Conservation (phyloP, 53 echinoderm and acorn worm genomes). For the Astropecten irregularis region DNA sequence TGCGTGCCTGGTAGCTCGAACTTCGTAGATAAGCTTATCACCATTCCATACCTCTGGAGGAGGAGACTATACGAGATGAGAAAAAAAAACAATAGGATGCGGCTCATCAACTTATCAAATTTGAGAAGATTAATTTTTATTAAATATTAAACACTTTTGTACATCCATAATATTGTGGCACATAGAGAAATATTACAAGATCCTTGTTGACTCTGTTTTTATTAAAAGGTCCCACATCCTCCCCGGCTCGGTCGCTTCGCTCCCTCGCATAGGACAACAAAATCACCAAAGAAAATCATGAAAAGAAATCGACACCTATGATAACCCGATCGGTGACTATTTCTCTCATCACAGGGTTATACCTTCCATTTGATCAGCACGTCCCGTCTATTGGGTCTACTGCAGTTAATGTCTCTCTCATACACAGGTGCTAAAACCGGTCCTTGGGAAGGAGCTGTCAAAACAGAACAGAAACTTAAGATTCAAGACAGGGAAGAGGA, state of each 20-base stretch:
- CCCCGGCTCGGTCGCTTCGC: no score
- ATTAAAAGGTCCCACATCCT: no score
- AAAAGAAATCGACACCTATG: no score
- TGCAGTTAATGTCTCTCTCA: constrained; percentile 11
- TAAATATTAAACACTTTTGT: no score
- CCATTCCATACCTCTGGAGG: constrained; percentile 53
- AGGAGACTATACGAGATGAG: constrained; percentile 47
- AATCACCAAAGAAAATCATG: no score
- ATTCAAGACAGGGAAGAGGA: not conserved
- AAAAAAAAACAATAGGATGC: not conserved
- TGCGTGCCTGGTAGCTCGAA: constrained; percentile 1
- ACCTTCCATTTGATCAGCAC: constrained; percentile 57
- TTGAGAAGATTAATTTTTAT: not conserved
- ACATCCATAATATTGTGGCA: no score
- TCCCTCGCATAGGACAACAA: no score
- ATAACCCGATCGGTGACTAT: no score
- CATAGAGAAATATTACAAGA: not conserved
- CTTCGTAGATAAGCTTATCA: constrained; percentile 25
- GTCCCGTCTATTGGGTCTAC: constrained; percentile 20
- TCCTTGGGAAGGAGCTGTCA: not conserved
- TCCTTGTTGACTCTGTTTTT: not conserved
- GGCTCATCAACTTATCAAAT: no score
- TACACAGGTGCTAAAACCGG: not conserved
- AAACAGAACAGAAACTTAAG: not conserved
- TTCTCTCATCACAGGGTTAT: no score